Evolutionary conservation across 2,888 invertebrate species (phyloP).

Genomic region (Spisula subtruncata): DNA sequence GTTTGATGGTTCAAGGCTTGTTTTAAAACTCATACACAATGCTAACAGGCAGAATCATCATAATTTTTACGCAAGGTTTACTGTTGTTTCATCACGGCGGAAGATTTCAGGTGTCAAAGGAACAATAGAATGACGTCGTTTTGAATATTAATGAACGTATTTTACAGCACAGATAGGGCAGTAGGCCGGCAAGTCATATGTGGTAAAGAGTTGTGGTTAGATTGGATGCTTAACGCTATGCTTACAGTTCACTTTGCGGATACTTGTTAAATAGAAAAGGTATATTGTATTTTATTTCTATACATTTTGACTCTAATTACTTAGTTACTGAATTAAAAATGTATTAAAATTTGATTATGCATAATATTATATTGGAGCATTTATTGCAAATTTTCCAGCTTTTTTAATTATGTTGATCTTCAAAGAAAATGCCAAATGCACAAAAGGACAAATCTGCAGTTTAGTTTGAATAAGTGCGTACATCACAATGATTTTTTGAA

Average conservation of each 20-base stretch:
- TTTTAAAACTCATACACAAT: not conserved
- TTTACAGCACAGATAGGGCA: slow-evolving; percentile 8
- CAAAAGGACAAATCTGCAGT: too few species aligned
- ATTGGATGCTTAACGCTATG: too few species aligned
- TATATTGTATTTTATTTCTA: not conserved
- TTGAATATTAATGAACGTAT: slow-evolving; percentile 33
- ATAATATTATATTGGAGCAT: not conserved
- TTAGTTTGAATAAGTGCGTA: too few species aligned
- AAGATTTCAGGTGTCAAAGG: not conserved
- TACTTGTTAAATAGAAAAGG: not conserved
- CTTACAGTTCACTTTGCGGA: not conserved
- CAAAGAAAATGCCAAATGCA: too few species aligned
- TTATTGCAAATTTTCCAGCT: too few species aligned
- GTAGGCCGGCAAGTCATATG: slow-evolving; percentile 27
- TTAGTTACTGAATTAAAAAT: too few species aligned
- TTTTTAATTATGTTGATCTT: too few species aligned
- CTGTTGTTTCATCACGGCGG: not conserved
- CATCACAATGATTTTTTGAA: too few species aligned
- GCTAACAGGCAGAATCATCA: not conserved
- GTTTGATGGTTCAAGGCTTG: not conserved
- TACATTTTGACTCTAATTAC: not conserved
- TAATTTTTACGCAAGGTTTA: not conserved
- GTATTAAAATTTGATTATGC: not conserved
- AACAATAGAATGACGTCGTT: slow-evolving; percentile 19
- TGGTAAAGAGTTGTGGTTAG: not conserved